phyloP scores from a whole-genome alignment of 2,113 vertebrate species.

The Barbus barbus region DNA sequence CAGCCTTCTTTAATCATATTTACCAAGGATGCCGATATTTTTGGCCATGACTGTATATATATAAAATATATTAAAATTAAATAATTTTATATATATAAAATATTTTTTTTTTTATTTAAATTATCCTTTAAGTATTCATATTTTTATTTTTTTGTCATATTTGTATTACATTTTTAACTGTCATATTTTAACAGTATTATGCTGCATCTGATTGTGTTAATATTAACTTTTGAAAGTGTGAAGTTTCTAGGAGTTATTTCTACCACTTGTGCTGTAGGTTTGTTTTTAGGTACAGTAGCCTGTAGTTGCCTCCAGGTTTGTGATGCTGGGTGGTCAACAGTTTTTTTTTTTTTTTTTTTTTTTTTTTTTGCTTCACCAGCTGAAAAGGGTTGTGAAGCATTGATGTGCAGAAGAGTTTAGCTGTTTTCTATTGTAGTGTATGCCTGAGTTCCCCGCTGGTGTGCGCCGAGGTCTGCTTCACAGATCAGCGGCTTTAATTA shows the following conservation, averaged over 20 bases:
- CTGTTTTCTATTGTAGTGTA: background rate
- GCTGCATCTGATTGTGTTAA: too few species aligned
- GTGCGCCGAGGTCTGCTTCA: constrained; percentile 52
- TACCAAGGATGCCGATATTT: too few species aligned
- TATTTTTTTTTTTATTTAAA: too few species aligned
- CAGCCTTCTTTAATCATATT: too few species aligned
- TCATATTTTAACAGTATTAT: background rate
- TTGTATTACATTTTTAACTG: too few species aligned
- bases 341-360: background rate
- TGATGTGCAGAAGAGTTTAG: background rate
- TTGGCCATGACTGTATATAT: too few species aligned
- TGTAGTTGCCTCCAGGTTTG: background rate
- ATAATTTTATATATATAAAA: too few species aligned
- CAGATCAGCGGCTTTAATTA: constrained; percentile 72
- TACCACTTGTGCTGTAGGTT: background rate
- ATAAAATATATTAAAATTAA: too few species aligned
- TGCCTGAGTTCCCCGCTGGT: background rate
- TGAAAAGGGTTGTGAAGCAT: background rate
- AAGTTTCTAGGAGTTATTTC: background rate
- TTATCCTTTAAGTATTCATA: too few species aligned
- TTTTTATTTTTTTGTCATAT: too few species aligned
- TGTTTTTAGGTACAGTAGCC: background rate
- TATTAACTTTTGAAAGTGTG: background rate
- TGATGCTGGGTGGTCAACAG: background rate
- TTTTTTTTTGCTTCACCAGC: background rate